Percentiles rank a stretch among this genome's conserved stretches.
These are phyloP conservation scores for Punctoribates punctum DNA, from an alignment of 2,888 invertebrate genomes.

Conservation along the genomic window DNA sequence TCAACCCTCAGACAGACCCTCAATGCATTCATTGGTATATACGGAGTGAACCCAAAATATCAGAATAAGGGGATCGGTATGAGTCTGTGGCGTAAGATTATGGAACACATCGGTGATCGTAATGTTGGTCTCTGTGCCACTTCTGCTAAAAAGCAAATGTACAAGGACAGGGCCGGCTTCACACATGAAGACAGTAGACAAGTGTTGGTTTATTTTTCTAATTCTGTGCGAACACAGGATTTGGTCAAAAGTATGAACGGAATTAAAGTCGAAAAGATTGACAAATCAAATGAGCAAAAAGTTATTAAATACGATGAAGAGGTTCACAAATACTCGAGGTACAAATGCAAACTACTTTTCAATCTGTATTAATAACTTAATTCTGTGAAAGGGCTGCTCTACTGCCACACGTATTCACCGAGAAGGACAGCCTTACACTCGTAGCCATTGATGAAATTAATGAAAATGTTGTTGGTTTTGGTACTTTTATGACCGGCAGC, in stretches of 20 bases:
- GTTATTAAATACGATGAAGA: conserved; percentile 39
- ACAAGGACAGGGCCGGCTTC: conserved; percentile 46
- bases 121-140: conserved; percentile 49
- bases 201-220: conserved; percentile 38
- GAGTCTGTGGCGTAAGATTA: conserved; percentile 46
- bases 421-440: conserved; percentile 33
- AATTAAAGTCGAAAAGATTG: background rate
- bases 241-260: conserved; percentile 25
- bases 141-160: conserved; percentile 45
- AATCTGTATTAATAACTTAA: too few relatives aligned
- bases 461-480: conserved; percentile 43
- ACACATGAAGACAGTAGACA: conserved; percentile 13
- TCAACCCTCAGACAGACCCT: conserved; percentile 44
- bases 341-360: too few relatives aligned
- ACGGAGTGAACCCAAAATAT: conserved; percentile 46
- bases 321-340: conserved; percentile 36
- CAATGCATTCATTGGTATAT: conserved; percentile 48
- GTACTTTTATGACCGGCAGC: conserved; percentile 44
- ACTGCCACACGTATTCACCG: conserved; percentile 36
- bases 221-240: conserved; percentile 6
- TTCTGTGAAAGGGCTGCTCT: background rate
- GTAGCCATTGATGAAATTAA: conserved; percentile 43
- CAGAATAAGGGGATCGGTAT: conserved; percentile 47
- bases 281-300: background rate
- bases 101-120: conserved; percentile 45